Percentiles rank a stretch among this genome's conserved stretches.
phyloP scores from a whole-genome alignment of 2,888 invertebrate genomes.

The Meliscaeva auricollis region DNA sequence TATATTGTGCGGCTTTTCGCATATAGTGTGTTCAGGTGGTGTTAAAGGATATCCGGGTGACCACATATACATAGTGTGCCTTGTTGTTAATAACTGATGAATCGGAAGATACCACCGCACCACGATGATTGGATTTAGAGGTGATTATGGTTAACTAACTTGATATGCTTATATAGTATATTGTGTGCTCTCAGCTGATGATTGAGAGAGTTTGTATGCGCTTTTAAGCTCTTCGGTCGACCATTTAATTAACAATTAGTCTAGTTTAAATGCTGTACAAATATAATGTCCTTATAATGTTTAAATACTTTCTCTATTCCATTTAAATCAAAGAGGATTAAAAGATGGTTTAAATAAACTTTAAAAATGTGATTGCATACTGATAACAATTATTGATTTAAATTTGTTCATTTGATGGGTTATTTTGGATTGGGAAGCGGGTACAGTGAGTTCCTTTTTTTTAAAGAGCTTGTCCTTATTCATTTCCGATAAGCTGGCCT shows the following conservation, averaged over 20 bases:
- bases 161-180: neutral
- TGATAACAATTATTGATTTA: too few species aligned
- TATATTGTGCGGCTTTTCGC: neutral
- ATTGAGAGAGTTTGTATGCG: slow-evolving; percentile 24
- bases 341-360: too few species aligned
- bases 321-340: too few species aligned
- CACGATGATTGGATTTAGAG: slow-evolving; percentile 51
- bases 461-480: too few species aligned
- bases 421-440: too few species aligned
- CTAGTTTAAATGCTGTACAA: too few species aligned
- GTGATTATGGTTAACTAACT: slow-evolving; percentile 40
- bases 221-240: slow-evolving; percentile 20
- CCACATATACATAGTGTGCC: slow-evolving; percentile 30
- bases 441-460: too few species aligned
- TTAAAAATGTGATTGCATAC: too few species aligned
- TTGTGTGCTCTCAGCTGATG: slow-evolving; percentile 48
- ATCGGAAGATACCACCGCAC: slow-evolving; percentile 49
- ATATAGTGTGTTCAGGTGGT: slow-evolving; percentile 41
- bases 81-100: slow-evolving; percentile 69
- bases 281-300: too few species aligned
- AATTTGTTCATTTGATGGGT: too few species aligned
- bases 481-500: too few species aligned
- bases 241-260: slow-evolving; percentile 33
- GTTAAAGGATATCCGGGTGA: slow-evolving; percentile 35
- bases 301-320: too few species aligned